phyloP scores from a whole-genome alignment of 2,888 invertebrate genomes.

The Trissonchulus latispiculum region DNA sequence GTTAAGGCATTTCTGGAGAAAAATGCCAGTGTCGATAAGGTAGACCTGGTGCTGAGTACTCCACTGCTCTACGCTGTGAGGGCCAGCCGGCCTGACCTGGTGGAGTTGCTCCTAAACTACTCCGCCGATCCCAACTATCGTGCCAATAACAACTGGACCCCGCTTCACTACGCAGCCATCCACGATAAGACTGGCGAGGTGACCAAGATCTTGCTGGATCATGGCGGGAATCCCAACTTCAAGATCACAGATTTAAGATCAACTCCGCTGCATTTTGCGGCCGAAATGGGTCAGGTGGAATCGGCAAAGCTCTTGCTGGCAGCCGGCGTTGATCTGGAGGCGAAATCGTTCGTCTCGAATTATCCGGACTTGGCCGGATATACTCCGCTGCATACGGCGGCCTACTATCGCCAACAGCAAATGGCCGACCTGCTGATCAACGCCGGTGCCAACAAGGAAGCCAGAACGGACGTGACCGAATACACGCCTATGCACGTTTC shows the following conservation, averaged over 20 bases:
- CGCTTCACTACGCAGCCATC: background rate
- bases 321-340: background rate
- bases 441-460: background rate
- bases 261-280: background rate
- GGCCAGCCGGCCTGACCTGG: background rate
- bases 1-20: background rate
- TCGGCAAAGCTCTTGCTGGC: background rate
- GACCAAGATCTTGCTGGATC: background rate
- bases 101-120: background rate
- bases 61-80: background rate
- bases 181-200: background rate
- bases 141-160: background rate
- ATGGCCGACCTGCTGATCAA: background rate
- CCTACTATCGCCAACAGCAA: background rate
- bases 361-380: background rate
- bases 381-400: background rate
- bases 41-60: background rate
- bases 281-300: background rate
- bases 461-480: no score
- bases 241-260: background rate
- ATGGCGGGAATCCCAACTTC: background rate
- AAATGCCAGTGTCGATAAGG: background rate
- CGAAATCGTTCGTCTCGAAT: background rate
- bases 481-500: background rate
- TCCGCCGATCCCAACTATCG: background rate